Evolutionary conservation across 2,888 invertebrate genomes (phyloP).

Genomic region (Cenopis cana): DNA sequence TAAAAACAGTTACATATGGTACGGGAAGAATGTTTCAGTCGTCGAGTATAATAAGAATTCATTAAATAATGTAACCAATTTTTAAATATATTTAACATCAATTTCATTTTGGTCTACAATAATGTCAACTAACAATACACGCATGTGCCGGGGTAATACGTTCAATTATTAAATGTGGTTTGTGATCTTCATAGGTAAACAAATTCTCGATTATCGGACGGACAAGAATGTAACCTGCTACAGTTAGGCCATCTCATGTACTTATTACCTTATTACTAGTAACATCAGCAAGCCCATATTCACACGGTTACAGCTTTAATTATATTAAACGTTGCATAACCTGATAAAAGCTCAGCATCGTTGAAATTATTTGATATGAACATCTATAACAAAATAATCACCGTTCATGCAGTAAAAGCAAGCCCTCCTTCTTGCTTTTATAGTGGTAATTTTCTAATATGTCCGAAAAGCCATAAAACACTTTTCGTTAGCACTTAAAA

Average conservation of each 20-base stretch:
- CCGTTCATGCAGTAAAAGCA: neutral
- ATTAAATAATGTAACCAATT: constrained; percentile 25
- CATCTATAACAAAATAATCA: neutral
- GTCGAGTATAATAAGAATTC: constrained; percentile 26
- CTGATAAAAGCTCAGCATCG: neutral
- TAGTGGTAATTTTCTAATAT: no score
- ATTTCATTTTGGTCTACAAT: constrained; percentile 27
- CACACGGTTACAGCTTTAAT: neutral
- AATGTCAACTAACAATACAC: constrained; percentile 18
- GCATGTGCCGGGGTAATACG: constrained; percentile 22
- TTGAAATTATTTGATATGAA: neutral
- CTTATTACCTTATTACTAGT: no score
- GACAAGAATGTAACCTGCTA: constrained; percentile 1
- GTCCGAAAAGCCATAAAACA: no score
- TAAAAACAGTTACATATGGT: neutral
- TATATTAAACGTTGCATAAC: neutral
- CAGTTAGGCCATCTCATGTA: constrained; percentile 3
- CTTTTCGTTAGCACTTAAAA: no score
- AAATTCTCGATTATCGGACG: neutral
- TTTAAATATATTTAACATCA: constrained; percentile 29
- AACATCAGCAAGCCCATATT: neutral
- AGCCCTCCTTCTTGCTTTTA: neutral
- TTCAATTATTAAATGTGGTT: neutral
- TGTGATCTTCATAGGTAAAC: neutral
- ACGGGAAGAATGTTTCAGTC: constrained; percentile 14